Base-by-base conservation (phyloP, 2,113 vertebrate genomes). In the Pyxicephalus adspersus region DNA sequence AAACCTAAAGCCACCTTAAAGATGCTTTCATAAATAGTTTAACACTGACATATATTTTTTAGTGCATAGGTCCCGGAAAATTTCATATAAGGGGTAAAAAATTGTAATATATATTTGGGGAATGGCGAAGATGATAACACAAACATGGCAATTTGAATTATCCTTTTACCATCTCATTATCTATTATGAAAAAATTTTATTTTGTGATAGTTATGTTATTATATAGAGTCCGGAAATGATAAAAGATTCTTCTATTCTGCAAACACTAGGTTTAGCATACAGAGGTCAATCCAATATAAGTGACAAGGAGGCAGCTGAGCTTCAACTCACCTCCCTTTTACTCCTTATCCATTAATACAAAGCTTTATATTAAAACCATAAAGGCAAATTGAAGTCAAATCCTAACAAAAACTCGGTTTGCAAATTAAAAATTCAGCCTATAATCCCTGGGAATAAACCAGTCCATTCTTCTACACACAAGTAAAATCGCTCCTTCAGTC, bases 311-410 rank as follows among this genome's bases (percentile, higher is more conserved):
- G n/a, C 50, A 80, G 19, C 22, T 80, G 17, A 50, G 31, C 77
- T 80, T 20, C 45, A 60, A 31, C 17, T 9, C 57, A 51, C 66
- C n/a, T 61, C 45, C 13, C 20, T 28, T 73, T 51, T 25, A 58
- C 26, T 73, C 50, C 50, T 31, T 25, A 74, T 68, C 50, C 26
- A 73, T 81, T 81, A 72, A 64, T 81, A 73, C 67, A 26, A 64
- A 81, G 70, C 79, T 81, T 81, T 81, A 63, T 55, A 81, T 64
- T n/a, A 81, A 81, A 73, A 67, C 66, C 67, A 80, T 74, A 64
- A 71, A 64, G 58, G 66, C 55, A 80, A 80, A 80, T 80, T 61
- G 38, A 65, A 73, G 58, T 73, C 25, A 80, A 80, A 80, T 80
- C 67, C 67, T 67, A 64, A 72, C 66, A 72, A 80, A 80, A 80